These are phyloP conservation scores for Drosophila borborema DNA, from an alignment of 2,888 invertebrate genomes.

Conservation along the genomic window DNA sequence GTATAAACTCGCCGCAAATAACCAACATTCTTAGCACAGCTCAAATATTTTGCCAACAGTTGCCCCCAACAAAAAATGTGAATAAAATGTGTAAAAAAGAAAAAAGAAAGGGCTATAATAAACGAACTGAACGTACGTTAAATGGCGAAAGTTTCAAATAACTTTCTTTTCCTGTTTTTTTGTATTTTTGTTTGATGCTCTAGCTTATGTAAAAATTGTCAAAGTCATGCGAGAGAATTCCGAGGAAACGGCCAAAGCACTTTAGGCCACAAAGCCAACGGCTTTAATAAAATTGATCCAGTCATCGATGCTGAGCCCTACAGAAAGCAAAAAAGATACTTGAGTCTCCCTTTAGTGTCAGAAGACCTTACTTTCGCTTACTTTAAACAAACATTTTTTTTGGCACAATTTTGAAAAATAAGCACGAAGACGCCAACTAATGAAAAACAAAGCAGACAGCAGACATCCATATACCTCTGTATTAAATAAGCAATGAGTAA, in stretches of 20 bases:
- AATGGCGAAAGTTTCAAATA: slow-evolving; percentile 61
- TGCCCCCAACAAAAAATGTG: slow-evolving; percentile 31
- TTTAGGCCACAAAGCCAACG: slow-evolving; percentile 50
- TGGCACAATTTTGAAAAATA: slow-evolving; percentile 26
- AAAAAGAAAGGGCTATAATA: slow-evolving; percentile 36
- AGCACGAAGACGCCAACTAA: slow-evolving; percentile 24
- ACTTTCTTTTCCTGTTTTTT: slow-evolving; percentile 45
- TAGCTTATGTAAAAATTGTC: slow-evolving; percentile 45
- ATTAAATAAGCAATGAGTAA: slow-evolving; percentile 34
- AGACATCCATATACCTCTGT: slow-evolving; percentile 1
- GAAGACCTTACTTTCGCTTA: neutral
- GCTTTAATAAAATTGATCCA: slow-evolving; percentile 44
- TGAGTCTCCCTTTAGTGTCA: neutral
- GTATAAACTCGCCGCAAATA: slow-evolving; percentile 38
- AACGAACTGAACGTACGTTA: slow-evolving; percentile 50
- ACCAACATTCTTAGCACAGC: slow-evolving; percentile 33
- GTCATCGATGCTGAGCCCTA: slow-evolving; percentile 39
- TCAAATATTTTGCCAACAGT: slow-evolving; percentile 51
- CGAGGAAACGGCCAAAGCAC: slow-evolving; percentile 47
- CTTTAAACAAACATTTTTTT: slow-evolving; percentile 25
- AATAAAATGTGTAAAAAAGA: slow-evolving; percentile 19
- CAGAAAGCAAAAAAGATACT: slow-evolving; percentile 3
- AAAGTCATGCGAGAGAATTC: slow-evolving; percentile 72
- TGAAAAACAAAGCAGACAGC: slow-evolving; percentile 41
- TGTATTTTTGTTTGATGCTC: slow-evolving; percentile 26